Evolutionary conservation across 2,797 vertebrate genomes (phyloP).

Genomic region (Eospalax fontanierii): DNA sequence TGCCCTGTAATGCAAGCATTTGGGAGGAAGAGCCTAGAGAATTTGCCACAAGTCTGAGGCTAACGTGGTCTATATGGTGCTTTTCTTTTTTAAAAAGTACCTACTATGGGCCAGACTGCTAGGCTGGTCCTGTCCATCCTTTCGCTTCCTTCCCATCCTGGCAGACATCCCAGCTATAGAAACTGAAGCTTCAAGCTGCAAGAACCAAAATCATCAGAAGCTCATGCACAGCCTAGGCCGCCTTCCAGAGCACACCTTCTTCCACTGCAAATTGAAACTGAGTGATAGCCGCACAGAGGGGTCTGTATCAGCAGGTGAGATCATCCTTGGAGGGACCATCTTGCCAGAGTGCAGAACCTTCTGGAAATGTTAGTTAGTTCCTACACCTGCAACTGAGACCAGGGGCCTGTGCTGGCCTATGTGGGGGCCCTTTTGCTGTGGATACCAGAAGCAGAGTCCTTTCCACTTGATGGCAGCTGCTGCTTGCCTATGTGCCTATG

Average conservation of each 20-base stretch:
- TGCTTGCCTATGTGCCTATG: neutral
- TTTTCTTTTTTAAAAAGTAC: neutral
- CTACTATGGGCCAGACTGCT: neutral
- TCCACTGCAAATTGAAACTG: neutral
- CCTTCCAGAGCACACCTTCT: neutral
- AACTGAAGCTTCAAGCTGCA: constrained; percentile 8
- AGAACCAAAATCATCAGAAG: neutral
- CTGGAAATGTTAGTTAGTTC: neutral
- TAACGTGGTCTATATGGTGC: neutral
- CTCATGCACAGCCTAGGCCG: neutral
- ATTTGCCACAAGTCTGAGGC: neutral
- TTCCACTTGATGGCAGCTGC: neutral
- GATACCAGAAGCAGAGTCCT: neutral
- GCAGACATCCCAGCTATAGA: neutral
- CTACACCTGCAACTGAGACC: rapidly evolving
- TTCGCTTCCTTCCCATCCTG: neutral
- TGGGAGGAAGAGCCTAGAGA: neutral
- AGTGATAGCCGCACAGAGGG: neutral
- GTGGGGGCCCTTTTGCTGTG: neutral
- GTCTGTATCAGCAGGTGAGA: neutral
- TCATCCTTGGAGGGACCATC: neutral
- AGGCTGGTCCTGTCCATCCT: neutral
- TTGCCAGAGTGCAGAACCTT: neutral
- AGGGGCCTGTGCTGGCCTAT: neutral
- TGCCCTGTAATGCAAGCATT: neutral